Percentiles rank a stretch among this genome's conserved stretches.
phyloP scores from a whole-genome alignment of 2,888 invertebrate genomes.

The Phoronis australis region DNA sequence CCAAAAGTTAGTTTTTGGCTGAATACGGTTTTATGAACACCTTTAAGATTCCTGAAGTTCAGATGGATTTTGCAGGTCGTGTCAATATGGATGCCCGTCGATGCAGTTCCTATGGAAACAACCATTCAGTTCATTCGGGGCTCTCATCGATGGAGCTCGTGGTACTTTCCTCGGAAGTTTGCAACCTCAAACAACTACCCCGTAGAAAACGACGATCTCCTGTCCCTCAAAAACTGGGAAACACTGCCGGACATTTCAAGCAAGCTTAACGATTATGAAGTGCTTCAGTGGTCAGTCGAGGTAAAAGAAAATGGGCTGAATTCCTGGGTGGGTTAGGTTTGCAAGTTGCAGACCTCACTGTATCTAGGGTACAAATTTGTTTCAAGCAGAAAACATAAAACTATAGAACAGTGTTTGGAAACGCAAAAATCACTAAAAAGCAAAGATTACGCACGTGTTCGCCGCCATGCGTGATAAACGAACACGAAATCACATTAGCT shows the following conservation, averaged over 20 bases:
- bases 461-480: too few species aligned
- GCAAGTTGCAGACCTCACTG: too few species aligned
- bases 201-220: neutral
- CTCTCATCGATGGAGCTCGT: constrained; percentile 32
- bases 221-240: neutral
- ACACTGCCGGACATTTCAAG: neutral
- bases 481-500: too few species aligned
- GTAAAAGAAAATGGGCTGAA: neutral
- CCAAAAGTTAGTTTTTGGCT: too few species aligned
- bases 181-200: constrained; percentile 19
- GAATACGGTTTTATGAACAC: too few species aligned
- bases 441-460: too few species aligned
- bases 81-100: constrained; percentile 44
- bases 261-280: neutral
- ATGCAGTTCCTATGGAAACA: constrained; percentile 24
- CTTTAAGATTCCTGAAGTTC: too few species aligned
- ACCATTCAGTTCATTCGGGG: constrained; percentile 33
- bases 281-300: neutral
- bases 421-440: too few species aligned
- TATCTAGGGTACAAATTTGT: too few species aligned
- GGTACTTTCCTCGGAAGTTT: constrained; percentile 38
- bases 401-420: neutral
- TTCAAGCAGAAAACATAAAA: too few species aligned
- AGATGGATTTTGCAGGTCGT: too few species aligned
- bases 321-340: too few species aligned